Evolutionary conservation across 1,140 invertebrate species (phyloP), one percentile per base, ranked within the genome.

Genomic region (Sinonovacula constricta): DNA sequence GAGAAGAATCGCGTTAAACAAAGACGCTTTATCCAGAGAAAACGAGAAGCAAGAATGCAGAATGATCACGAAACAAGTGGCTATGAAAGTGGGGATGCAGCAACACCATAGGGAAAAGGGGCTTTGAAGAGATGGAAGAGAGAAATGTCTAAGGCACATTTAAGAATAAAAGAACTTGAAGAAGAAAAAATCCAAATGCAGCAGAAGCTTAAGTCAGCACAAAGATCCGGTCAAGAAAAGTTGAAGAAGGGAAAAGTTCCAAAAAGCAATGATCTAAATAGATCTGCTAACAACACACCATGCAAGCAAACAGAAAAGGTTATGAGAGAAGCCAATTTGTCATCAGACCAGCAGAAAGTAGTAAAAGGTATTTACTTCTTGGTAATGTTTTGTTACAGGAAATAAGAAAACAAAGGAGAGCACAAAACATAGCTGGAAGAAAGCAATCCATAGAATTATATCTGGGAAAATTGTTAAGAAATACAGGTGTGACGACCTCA

Each of bases 371-470:
- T 18, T 45, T 45, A 18, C 18, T 45, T 10, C 18, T 45, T 10
- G 39, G 39, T 10, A 45, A 45, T 45, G 39, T 45, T n/a, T n/a
- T n/a, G n/a, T n/a, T n/a, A n/a, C n/a, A n/a, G 39, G 18, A 45
- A 45, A 10, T 18, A 45, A 45, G 39, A 18, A 7, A 45, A 45
- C 39, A 10, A 45, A 45, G 39, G 7, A 7, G 18, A 33, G 31
- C 14, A 59, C 12, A 18, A 12, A 10, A 10, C 10, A 7, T 28
- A 24, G n/a, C 7, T n/a, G 33, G n/a, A 60, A 24, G 33, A 63
- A 76, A 59, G 63, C 36, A n/a, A n/a, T 76, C 22, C 60, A 76
- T 36, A 67, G 57, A n/a, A 67, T 76, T 36, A 51, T 76, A 54
- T 62, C 72, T 68, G 72, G 72, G 3, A 33, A 68, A 39, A 76